Evolutionary conservation across 2,888 invertebrate species (phyloP).

Genomic region (Amblyjoppa proteus): DNA sequence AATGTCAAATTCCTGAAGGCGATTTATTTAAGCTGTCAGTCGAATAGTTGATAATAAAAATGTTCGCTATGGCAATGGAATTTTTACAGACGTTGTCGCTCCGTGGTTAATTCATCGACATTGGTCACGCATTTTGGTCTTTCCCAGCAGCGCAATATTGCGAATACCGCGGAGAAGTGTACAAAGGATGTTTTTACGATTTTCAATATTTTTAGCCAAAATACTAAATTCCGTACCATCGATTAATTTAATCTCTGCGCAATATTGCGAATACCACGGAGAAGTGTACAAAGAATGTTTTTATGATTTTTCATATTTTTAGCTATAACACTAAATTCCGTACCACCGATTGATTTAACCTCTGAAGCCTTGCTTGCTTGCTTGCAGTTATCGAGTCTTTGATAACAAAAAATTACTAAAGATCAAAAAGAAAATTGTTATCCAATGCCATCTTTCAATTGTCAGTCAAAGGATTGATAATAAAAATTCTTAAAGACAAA

Average conservation of each 20-base stretch:
- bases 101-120: neutral
- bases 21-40: neutral
- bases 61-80: no score
- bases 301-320: no score
- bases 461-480: no score
- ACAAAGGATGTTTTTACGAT: no score
- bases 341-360: neutral
- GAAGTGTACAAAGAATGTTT: no score
- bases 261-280: no score
- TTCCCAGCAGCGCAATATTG: neutral
- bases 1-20: neutral
- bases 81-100: neutral
- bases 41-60: neutral
- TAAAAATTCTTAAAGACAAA: neutral
- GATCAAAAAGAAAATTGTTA: neutral
- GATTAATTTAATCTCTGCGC: no score
- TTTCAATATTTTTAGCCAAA: no score
- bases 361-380: neutral
- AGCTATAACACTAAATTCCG: no score
- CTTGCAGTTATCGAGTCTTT: neutral
- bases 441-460: no score
- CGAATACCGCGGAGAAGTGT: no score
- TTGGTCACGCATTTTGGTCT: neutral
- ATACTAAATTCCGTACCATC: no score
- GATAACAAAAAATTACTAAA: neutral